A percentile compares a stretch with the other conserved stretches of the same genome.
These are phyloP conservation scores for Cherax quadricarinatus DNA, from an alignment of 1,140 invertebrate genomes.

Conservation along the genomic window DNA sequence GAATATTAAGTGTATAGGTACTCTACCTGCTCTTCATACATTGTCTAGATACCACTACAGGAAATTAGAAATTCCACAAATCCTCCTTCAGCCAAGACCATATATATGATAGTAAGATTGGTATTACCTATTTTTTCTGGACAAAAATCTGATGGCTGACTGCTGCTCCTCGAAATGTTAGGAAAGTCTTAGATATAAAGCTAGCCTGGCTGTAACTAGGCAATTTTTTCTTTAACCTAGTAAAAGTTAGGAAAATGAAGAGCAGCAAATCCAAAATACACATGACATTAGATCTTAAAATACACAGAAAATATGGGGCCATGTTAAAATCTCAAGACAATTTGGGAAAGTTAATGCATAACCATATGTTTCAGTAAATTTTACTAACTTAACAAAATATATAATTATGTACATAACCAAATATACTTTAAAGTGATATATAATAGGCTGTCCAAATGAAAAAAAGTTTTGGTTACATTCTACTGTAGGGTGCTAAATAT, in stretches of 20 bases:
- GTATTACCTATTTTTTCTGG: background rate
- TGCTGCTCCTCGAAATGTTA: slow-evolving; percentile 29
- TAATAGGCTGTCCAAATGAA: slow-evolving; percentile 43
- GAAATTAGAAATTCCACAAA: background rate
- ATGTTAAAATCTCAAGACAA: slow-evolving; percentile 34
- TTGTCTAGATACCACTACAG: background rate
- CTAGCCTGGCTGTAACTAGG: background rate
- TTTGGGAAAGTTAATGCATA: slow-evolving; percentile 40
- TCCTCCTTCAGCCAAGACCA: background rate
- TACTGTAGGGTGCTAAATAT: slow-evolving; percentile 20
- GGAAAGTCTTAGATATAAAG: background rate
- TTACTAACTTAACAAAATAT: slow-evolving; percentile 47
- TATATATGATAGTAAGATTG: background rate
- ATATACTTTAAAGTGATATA: slow-evolving; percentile 31
- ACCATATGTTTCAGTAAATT: slow-evolving; percentile 33
- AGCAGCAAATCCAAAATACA: slow-evolving; percentile 50
- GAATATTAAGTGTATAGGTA: background rate
- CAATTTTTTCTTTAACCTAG: slow-evolving; percentile 37
- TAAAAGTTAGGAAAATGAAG: slow-evolving; percentile 46
- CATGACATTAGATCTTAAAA: slow-evolving; percentile 60
- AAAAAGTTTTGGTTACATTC: slow-evolving; percentile 45
- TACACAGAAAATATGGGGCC: slow-evolving; percentile 58
- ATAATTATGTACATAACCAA: slow-evolving; percentile 47
- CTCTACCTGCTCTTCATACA: slow-evolving; percentile 2
- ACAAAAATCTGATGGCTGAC: slow-evolving; percentile 12